Evolutionary conservation across 2,888 invertebrate genomes (phyloP), one percentile per base, ranked within the genome.

Genomic region (Podabrus alpinus): DNA sequence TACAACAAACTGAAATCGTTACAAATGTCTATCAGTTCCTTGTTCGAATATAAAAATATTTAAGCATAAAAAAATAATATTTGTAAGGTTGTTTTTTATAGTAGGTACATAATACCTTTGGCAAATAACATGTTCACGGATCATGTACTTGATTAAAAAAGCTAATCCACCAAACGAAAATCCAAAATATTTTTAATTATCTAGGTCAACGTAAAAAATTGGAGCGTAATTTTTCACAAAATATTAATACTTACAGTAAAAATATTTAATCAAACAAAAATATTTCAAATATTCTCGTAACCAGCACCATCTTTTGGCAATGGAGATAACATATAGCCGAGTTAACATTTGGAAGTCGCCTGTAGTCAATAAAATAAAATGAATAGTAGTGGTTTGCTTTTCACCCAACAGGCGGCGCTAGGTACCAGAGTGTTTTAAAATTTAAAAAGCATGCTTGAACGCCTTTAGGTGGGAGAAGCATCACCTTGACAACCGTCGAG

Each of bases 401-500:
- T 45, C 5, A 45, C 4, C 68, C 74, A 59, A 70, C 74, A 83
- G 83, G 79, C 82, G 83, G 80, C 81, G 81, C 76, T 29, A 69
- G 19, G 17, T 10, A 69, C 11, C 15, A 62, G 25, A 60, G 3
- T 0, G 29, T 16, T 72, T 73, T 74, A 72, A 66, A 72, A 11
- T 74, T 70, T 71, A 72, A 75, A 78, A 66, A 73, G 70, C 78
- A 79, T 61, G 74, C 73, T 62, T 72, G 62, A 67, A 21, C 15
- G 61, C 29, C 64, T 70, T 71, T 77, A 79, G 79, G 80, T 75
- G 79, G 79, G 82, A 77, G 79, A 74, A 72, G 74, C 83, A 81
- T 86, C 83, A 85, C 86, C 86, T 85, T 86, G 86, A 82, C 84
- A 85, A 86, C 85, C 84, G 82, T 74, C 82, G 77, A 73, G 75